phyloP scores from a whole-genome alignment of 2,888 invertebrate species.

The Xestia ashworthii region DNA sequence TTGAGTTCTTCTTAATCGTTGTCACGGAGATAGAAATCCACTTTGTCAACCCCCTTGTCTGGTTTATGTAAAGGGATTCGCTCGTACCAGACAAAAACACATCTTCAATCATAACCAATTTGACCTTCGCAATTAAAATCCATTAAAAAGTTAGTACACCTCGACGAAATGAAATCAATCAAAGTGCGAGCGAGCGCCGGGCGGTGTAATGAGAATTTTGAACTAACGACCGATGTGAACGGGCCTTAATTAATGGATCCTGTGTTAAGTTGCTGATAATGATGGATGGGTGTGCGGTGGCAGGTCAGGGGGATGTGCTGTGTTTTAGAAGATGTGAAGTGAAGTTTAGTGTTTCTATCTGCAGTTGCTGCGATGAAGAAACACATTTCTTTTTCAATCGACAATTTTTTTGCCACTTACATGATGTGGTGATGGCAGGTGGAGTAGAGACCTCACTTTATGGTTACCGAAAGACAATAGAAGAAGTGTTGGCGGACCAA shows the following conservation, averaged over 20 bases:
- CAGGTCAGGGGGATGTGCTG: conserved; percentile 10
- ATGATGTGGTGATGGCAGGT: neutral
- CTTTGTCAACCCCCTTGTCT: neutral
- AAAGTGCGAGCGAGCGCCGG: conserved; percentile 44
- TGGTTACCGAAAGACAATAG: neutral
- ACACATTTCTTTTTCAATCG: neutral
- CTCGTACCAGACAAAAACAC: neutral
- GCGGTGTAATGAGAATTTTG: conserved; percentile 59
- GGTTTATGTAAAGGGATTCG: neutral
- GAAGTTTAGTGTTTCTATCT: neutral
- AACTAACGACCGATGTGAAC: conserved; percentile 60
- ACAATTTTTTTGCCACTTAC: neutral
- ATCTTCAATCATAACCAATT: conserved; percentile 31
- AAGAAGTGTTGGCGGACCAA: neutral
- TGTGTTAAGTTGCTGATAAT: conserved; percentile 49
- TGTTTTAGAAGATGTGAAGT: neutral
- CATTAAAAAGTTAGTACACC: conserved; percentile 56
- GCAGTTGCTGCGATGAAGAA: neutral
- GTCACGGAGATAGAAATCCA: neutral
- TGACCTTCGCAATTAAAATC: conserved; percentile 49
- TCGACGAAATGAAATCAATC: conserved; percentile 59
- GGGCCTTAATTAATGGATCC: conserved; percentile 61
- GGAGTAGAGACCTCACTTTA: neutral
- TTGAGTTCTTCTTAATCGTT: neutral
- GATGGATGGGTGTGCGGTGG: conserved; percentile 38